Conservation (phyloP, 2,113 vertebrate genomes). For the Psittacara wagleri region DNA sequence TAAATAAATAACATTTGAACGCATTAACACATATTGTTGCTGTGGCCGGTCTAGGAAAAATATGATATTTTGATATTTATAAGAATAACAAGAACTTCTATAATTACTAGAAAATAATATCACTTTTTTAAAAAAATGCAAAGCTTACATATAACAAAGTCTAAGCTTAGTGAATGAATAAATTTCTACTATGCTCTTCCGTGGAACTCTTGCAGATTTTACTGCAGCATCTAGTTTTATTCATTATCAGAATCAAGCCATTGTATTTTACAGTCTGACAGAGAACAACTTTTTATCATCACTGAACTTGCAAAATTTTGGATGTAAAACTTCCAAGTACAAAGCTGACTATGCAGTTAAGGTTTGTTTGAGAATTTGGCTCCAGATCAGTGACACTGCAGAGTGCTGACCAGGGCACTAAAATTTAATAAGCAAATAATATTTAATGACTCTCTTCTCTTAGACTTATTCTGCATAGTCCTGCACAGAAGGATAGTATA, state of each 20-base stretch:
- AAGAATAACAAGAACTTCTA: not conserved
- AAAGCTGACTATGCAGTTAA: not conserved
- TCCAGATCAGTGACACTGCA: not conserved
- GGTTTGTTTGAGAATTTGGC: not conserved
- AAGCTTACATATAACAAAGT: not conserved
- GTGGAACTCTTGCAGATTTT: not conserved
- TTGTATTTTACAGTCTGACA: not conserved
- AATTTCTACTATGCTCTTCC: not conserved
- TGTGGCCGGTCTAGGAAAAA: not conserved
- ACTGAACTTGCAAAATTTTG: not conserved
- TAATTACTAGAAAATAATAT: not conserved
- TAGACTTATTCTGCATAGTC: not conserved
- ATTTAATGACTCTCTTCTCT: not conserved
- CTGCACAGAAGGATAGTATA: not conserved
- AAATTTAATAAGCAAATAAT: conserved; percentile 32
- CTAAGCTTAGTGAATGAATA: not conserved
- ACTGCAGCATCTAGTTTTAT: not conserved
- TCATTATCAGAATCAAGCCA: not conserved
- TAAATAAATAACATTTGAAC: not conserved
- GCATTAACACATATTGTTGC: not conserved
- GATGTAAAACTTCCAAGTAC: not conserved
- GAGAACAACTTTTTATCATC: not conserved
- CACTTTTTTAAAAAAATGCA: not conserved
- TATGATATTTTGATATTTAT: not conserved
- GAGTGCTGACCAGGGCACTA: not conserved